A percentile compares a stretch with the other conserved stretches of the same genome.
Conservation (phyloP, 2,113 vertebrate genomes). For the Colaptes auratus region DNA sequence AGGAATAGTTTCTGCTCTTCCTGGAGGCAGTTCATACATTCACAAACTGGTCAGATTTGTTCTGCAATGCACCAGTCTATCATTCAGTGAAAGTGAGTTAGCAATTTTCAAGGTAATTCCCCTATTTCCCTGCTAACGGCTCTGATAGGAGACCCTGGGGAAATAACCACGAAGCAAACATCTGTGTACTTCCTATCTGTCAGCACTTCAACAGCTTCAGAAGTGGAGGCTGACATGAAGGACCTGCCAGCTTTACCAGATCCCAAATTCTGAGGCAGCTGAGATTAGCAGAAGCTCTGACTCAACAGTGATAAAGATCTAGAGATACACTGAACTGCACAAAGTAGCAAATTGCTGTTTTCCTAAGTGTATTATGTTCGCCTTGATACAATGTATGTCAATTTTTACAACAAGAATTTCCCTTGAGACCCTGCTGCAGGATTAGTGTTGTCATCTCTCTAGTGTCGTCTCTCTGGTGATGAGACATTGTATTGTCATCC, state of each 20-base stretch:
- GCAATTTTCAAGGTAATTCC: slow-evolving; percentile 40
- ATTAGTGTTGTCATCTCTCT: slow-evolving; percentile 67
- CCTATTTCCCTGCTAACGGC: not conserved
- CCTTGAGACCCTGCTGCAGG: slow-evolving; percentile 33
- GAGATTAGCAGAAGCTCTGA: not conserved
- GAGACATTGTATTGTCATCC: slow-evolving; percentile 34
- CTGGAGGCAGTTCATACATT: not conserved
- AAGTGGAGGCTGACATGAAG: not conserved
- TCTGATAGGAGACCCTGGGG: not conserved
- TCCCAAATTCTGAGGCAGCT: not conserved
- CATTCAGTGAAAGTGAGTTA: slow-evolving; percentile 10
- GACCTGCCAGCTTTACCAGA: slow-evolving; percentile 3
- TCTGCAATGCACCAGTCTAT: not conserved
- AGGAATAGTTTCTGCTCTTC: not conserved
- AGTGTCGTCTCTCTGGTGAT: slow-evolving; percentile 45
- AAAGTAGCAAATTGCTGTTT: slow-evolving; percentile 19
- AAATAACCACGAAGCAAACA: slow-evolving; percentile 57
- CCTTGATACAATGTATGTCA: slow-evolving; percentile 42
- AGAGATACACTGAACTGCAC: not conserved
- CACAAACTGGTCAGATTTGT: not conserved
- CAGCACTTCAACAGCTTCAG: slow-evolving; percentile 21
- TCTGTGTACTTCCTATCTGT: slow-evolving; percentile 46
- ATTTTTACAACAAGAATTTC: slow-evolving; percentile 58
- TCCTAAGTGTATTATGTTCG: slow-evolving; percentile 28
- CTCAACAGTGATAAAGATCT: slow-evolving; percentile 16